These are phyloP conservation scores for Dorcus hopei DNA, from an alignment of 2,888 invertebrate genomes.

Conservation along the genomic window DNA sequence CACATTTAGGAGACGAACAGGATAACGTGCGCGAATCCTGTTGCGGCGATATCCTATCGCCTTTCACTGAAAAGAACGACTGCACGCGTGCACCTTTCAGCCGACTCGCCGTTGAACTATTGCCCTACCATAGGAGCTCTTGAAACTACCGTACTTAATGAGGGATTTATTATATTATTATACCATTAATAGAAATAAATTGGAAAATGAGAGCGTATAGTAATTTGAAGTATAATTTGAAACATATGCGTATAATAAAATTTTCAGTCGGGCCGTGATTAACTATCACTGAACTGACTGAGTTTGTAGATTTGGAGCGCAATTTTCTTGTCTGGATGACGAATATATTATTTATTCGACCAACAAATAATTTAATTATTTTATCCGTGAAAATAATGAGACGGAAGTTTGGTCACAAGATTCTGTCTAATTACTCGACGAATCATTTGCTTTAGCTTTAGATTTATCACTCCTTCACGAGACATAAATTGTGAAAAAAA, in stretches of 20 bases:
- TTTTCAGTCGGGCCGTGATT: no score
- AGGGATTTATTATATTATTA: constrained; percentile 18
- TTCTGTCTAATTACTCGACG: no score
- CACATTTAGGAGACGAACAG: not conserved
- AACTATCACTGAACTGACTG: no score
- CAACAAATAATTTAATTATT: no score
- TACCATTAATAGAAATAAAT: constrained; percentile 15
- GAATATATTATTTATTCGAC: no score
- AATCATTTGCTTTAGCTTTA: no score
- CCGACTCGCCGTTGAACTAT: not conserved
- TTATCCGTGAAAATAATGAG: no score
- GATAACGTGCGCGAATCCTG: not conserved
- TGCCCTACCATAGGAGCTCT: not conserved
- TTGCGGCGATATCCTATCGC: not conserved
- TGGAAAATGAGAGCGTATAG: constrained; percentile 14
- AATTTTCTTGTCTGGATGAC: no score
- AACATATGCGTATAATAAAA: not conserved
- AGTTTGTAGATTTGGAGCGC: no score
- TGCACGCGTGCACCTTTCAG: not conserved
- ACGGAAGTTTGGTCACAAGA: no score
- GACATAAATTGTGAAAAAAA: no score
- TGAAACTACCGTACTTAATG: constrained; percentile 1
- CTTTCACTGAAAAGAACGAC: not conserved
- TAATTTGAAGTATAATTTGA: constrained; percentile 14
- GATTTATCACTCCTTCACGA: no score